These are phyloP conservation scores for Clarias pachynema DNA, from an alignment of 2,797 vertebrate genomes.

Conservation along the genomic window DNA sequence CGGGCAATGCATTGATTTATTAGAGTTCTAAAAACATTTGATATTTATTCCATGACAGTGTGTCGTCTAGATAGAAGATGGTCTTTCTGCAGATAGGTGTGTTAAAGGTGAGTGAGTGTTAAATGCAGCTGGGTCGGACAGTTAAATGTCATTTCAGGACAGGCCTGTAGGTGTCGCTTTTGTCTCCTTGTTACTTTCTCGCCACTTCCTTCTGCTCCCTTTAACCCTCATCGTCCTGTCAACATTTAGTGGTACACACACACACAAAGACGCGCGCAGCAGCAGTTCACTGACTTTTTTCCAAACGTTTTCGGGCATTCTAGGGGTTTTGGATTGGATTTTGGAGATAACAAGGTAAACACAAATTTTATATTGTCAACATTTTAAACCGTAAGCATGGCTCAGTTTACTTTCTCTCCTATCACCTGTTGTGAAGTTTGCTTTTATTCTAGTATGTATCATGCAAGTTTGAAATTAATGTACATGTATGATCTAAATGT, in stretches of 20 bases:
- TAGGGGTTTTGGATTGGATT: neutral
- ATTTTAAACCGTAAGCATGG: neutral
- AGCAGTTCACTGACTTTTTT: neutral
- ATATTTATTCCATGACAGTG: neutral
- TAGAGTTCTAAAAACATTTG: neutral
- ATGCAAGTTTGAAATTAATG: neutral
- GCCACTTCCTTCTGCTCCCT: neutral
- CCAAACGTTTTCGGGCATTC: neutral
- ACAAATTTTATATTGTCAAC: neutral
- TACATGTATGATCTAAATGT: conserved; percentile 5
- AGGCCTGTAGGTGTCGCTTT: conserved; percentile 14
- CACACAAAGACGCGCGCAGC: neutral
- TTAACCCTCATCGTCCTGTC: neutral
- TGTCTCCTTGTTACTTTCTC: neutral
- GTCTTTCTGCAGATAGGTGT: neutral
- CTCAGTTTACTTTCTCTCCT: neutral
- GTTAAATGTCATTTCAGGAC: neutral
- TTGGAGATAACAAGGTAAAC: conserved; percentile 16
- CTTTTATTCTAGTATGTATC: neutral
- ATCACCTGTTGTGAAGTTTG: neutral
- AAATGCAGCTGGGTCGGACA: neutral
- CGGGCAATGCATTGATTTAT: neutral
- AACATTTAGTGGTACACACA: neutral
- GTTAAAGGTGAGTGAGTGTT: neutral
- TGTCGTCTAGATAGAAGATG: neutral